A percentile compares a stretch with the other conserved stretches of the same genome.
These are phyloP conservation scores for Drosophila aff. DNA, from an alignment of 1,140 invertebrate genomes.

Conservation along the genomic window DNA sequence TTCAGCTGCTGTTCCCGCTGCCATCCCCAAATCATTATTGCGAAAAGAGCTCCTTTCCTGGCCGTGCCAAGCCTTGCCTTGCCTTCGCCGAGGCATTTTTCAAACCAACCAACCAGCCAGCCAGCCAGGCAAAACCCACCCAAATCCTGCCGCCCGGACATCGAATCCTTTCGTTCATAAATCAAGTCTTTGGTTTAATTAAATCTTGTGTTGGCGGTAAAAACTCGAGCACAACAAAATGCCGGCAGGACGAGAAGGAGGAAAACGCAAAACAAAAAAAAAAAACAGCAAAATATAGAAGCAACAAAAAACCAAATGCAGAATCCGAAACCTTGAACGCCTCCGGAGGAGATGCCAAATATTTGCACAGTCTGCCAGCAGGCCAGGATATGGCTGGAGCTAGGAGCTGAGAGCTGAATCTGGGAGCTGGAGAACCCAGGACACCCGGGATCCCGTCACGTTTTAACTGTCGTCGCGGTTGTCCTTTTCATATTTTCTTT, in stretches of 20 bases:
- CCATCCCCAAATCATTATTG: conserved; percentile 77
- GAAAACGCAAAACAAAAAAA: conserved; percentile 2
- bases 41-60: conserved; percentile 71
- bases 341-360: conserved; percentile 53
- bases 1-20: conserved; percentile 65
- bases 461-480: conserved; percentile 73
- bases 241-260: conserved; percentile 30
- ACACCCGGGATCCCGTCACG: conserved; percentile 43
- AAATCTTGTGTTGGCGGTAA: conserved; percentile 85
- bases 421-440: background rate
- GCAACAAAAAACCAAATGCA: conserved; percentile 15
- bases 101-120: conserved; percentile 36
- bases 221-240: conserved; percentile 72
- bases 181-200: conserved; percentile 85
- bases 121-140: conserved; percentile 1
- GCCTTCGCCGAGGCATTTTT: conserved; percentile 71
- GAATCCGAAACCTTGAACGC: conserved; percentile 27
- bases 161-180: conserved; percentile 85
- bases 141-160: conserved; percentile 48
- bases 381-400: conserved; percentile 10
- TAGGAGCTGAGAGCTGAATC: background rate
- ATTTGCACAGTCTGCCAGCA: conserved; percentile 42
- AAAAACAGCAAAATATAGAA: conserved; percentile 1
- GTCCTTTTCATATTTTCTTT: conserved; percentile 60
- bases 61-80: background rate